Evolutionary conservation across 2,113 vertebrate species (phyloP), one percentile per base, ranked within the genome.

Genomic region (Prolemur simus): DNA sequence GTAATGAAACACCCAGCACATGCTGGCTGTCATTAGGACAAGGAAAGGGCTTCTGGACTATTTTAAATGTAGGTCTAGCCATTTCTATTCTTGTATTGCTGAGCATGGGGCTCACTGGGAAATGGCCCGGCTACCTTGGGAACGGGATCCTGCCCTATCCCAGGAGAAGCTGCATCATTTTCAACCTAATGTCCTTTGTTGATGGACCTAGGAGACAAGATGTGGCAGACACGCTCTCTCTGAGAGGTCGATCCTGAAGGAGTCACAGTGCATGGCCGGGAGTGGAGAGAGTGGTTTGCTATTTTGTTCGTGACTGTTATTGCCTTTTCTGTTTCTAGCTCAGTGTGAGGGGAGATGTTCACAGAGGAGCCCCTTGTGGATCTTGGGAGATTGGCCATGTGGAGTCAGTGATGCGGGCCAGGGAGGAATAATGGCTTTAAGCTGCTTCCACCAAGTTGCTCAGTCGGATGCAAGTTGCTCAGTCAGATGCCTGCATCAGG

Each of bases 71-170:
- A 37, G 47, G 3, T 21, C 29, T 71, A 12, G 27, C 2, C 18
- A 13, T 6, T 3, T 39, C 23, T 29, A 6, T 10, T 71, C 12
- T 66, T 84, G 10, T 21, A 34, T n/a, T 1, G 0, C 21, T 27
- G 37, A 89, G 21, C 9, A 34, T 6, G 9, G 17, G 2, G 11
- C 42, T 85, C 45, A 3, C 13, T 14, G 1, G 42, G 27, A 80
- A 84, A 56, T 8, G 15, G 3, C 5, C 1, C 0, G 1, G 14
- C 49, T 5, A 23, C 5, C 27, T 23, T 1, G 0, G 4, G 8
- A 2, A 52, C 11, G 13, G 8, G 73, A 20, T 49, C 14, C 56
- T 56, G 15, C 21, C n/a, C 52, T 77, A 15, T 81, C 23, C 3
- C 8, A 25, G 20, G 37, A 81, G n/a, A 66, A 78, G 3, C 15